Conservation (phyloP, 2,797 vertebrate species). For the Phyllotis vaccarum region DNA sequence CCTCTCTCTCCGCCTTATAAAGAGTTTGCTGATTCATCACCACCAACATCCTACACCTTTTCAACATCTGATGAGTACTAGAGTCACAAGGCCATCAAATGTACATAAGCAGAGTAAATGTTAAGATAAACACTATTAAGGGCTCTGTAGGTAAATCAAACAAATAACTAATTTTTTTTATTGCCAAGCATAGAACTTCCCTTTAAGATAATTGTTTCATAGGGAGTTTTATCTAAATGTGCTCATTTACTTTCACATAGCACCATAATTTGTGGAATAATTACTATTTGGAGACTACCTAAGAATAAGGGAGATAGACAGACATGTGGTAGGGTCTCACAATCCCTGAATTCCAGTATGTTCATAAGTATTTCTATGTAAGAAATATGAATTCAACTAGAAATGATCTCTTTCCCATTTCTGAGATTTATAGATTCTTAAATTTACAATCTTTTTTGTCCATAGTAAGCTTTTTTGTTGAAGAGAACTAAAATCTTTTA, state of each 20-base stretch:
- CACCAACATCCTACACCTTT: neutral
- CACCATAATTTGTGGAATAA: neutral
- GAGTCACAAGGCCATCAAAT: neutral
- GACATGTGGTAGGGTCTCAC: neutral
- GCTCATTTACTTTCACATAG: neutral
- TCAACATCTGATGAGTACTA: neutral
- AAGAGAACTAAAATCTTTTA: neutral
- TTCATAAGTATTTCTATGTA: neutral
- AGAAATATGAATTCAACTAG: neutral
- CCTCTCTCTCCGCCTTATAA: neutral
- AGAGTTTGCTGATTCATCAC: neutral
- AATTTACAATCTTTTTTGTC: neutral
- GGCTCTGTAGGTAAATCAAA: neutral
- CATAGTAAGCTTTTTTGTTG: neutral
- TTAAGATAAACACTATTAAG: neutral
- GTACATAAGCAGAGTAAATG: neutral
- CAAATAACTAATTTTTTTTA: neutral
- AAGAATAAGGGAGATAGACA: too few species aligned
- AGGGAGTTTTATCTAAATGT: neutral
- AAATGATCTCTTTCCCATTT: neutral
- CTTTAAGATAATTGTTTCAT: neutral
- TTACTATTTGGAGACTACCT: neutral
- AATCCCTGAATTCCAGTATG: neutral
- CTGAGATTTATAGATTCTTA: neutral
- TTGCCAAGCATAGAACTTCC: neutral